Evolutionary conservation across 2,797 vertebrate species (phyloP).

Genomic region (Onychomys arenicola): DNA sequence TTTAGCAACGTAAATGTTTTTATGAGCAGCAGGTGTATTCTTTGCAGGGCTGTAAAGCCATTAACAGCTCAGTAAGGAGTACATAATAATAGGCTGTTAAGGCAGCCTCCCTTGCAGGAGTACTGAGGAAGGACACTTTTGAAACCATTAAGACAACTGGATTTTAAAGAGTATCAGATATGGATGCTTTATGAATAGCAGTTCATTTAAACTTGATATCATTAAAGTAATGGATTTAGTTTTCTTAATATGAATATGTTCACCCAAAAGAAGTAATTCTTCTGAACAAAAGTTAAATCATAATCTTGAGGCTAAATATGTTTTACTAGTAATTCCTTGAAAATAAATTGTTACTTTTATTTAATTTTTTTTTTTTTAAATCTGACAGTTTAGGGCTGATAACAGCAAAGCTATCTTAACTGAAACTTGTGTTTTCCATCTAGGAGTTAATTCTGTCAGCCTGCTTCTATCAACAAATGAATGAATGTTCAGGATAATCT

Average conservation of each 20-base stretch:
- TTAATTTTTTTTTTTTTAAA: not conserved
- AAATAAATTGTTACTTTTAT: slow-evolving; percentile 51
- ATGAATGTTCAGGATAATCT: not conserved
- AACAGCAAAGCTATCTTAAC: not conserved
- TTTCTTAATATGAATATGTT: slow-evolving; percentile 60
- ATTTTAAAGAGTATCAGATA: slow-evolving; percentile 64
- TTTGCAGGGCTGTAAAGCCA: slow-evolving; percentile 85
- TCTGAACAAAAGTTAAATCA: slow-evolving; percentile 53
- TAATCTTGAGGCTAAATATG: slow-evolving; percentile 51
- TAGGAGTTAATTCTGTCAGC: not conserved
- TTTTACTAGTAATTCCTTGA: slow-evolving; percentile 40
- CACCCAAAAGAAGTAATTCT: slow-evolving; percentile 67
- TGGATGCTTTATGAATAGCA: slow-evolving; percentile 65
- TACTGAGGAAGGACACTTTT: slow-evolving; percentile 85
- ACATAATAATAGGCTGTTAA: slow-evolving; percentile 87
- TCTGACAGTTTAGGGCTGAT: not conserved
- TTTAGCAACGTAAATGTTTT: slow-evolving; percentile 86
- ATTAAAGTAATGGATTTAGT: slow-evolving; percentile 73
- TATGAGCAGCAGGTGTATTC: slow-evolving; percentile 89
- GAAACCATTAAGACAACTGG: slow-evolving; percentile 84
- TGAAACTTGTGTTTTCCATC: not conserved
- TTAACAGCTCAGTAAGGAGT: slow-evolving; percentile 88
- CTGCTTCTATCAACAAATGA: not conserved
- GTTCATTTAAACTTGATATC: slow-evolving; percentile 50
- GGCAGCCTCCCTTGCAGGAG: slow-evolving; percentile 83